Percentiles rank a stretch among this genome's conserved stretches.
phyloP scores from a whole-genome alignment of 2,113 vertebrate species.

The Fregata magnificens region DNA sequence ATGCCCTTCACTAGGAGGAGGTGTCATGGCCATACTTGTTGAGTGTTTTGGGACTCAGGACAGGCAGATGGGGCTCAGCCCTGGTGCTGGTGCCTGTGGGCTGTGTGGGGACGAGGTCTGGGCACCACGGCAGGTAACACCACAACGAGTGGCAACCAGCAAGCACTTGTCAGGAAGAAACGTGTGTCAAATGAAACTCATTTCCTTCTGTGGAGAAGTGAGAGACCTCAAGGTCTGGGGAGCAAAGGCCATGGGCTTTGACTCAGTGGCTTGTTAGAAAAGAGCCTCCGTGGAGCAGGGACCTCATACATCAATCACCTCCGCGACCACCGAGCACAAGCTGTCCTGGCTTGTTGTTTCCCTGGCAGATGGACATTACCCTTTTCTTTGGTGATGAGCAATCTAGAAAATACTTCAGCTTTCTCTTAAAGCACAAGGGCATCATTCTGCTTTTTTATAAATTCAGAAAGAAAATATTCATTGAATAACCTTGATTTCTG shows the following conservation, averaged over 20 bases:
- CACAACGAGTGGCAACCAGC: fast-evolving
- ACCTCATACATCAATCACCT: not conserved
- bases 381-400: not conserved
- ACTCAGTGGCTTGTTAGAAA: not conserved
- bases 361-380: not conserved
- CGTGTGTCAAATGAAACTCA: not conserved
- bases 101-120: fast-evolving
- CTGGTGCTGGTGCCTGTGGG: fast-evolving
- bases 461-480: not conserved
- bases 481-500: not conserved
- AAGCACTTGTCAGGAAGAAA: not conserved
- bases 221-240: not conserved
- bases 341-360: not conserved
- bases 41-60: not conserved
- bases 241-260: not conserved
- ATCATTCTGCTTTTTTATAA: not conserved
- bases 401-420: not conserved
- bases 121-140: too few species aligned
- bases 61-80: not conserved
- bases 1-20: not conserved
- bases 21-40: not conserved
- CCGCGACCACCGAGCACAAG: fast-evolving
- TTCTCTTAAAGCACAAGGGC: not conserved
- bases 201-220: not conserved
- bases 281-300: not conserved